Conservation (phyloP, 23 tunicate species). For the Styela clava region DNA sequence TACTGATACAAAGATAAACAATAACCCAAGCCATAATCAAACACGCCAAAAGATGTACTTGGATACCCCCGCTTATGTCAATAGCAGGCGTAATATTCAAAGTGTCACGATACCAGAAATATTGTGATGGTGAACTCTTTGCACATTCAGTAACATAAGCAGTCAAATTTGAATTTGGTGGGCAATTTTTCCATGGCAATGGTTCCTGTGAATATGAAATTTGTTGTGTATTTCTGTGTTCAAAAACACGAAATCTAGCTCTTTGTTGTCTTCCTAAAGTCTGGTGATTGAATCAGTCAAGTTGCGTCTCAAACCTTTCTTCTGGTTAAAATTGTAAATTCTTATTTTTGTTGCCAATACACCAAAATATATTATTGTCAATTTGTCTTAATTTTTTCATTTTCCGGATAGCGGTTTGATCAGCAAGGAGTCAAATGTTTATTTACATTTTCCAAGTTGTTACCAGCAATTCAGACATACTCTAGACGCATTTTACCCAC, state of each 20-base stretch:
- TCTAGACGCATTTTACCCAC: too few species aligned
- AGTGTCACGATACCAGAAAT: conserved; percentile 78
- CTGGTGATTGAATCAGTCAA: neutral
- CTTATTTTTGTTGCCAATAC: too few species aligned
- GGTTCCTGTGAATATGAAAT: conserved; percentile 48
- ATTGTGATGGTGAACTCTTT: conserved; percentile 51
- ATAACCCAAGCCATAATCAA: conserved; percentile 80
- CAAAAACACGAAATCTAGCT: too few species aligned
- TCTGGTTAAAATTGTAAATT: too few species aligned
- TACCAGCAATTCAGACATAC: too few species aligned
- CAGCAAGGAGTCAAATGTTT: too few species aligned
- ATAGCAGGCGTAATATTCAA: conserved; percentile 65
- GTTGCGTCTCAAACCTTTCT: too few species aligned
- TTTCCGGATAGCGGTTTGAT: too few species aligned
- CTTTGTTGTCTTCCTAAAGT: too few species aligned
- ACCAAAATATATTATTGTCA: too few species aligned
- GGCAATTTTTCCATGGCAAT: conserved; percentile 81
- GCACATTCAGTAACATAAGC: conserved; percentile 46
- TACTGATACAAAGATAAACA: conserved; percentile 60
- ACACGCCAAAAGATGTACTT: conserved; percentile 55
- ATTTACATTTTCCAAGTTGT: too few species aligned
- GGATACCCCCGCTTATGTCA: conserved; percentile 56
- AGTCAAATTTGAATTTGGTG: conserved; percentile 50
- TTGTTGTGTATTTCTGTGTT: neutral
- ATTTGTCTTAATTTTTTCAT: too few species aligned